Evolutionary conservation across 2,797 vertebrate genomes (phyloP).

Genomic region (Orientallactaga sibirica): DNA sequence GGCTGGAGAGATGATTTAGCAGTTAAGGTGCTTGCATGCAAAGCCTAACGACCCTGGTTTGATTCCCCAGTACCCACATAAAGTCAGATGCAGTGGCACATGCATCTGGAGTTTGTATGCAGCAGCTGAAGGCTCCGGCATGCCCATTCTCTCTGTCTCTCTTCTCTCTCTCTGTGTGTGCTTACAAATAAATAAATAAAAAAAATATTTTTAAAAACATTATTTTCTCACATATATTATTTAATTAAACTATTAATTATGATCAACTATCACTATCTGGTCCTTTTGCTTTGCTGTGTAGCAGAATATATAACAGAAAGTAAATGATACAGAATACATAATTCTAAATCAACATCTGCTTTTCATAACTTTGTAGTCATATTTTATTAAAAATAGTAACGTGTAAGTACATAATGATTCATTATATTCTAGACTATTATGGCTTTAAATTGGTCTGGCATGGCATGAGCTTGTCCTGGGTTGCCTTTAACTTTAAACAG

Average conservation of each 20-base stretch:
- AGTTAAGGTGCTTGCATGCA: too few species aligned
- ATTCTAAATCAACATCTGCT: slow-evolving; percentile 24
- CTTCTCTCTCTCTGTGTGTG: too few species aligned
- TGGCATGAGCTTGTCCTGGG: neutral
- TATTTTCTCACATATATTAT: slow-evolving; percentile 12
- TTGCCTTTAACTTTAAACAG: neutral
- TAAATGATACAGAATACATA: neutral
- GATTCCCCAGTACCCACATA: too few species aligned
- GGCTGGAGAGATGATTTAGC: too few species aligned
- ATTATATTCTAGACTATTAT: neutral
- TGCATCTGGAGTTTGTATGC: too few species aligned
- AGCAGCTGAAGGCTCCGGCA: too few species aligned
- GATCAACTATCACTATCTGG: neutral
- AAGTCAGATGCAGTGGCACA: too few species aligned
- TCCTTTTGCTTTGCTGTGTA: slow-evolving; percentile 31
- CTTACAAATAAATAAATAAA: too few species aligned
- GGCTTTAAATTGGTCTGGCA: neutral
- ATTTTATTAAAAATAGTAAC: neutral
- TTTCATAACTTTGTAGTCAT: slow-evolving; percentile 23
- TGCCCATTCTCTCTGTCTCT: too few species aligned
- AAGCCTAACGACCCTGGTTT: too few species aligned
- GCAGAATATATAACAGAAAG: neutral
- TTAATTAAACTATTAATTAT: neutral
- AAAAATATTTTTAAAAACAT: too few species aligned
- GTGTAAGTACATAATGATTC: neutral